Conservation (phyloP, 2,113 vertebrate genomes). For the Rhabdornis inornatus region DNA sequence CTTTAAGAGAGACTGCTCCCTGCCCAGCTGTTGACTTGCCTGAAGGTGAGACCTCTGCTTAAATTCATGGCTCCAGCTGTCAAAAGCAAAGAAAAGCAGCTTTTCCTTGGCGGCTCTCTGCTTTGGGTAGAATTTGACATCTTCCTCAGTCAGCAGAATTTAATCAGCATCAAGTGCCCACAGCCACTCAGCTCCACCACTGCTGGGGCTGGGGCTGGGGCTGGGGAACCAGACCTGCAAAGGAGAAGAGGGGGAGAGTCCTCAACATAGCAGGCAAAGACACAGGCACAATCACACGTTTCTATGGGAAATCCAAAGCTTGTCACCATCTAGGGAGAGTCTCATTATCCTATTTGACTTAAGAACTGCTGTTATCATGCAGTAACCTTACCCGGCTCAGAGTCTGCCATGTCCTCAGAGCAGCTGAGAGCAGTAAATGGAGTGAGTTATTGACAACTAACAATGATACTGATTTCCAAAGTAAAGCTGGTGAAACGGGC, state of each 20-base stretch:
- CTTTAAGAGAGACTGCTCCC: constrained; percentile 65
- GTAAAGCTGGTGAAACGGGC: not conserved
- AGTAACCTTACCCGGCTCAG: not conserved
- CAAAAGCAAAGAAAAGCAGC: constrained; percentile 77
- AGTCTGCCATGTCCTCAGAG: not conserved
- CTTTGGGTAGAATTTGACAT: constrained; percentile 78
- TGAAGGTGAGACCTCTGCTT: constrained; percentile 76
- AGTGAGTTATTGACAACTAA: constrained; percentile 23
- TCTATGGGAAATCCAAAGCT: constrained; percentile 23
- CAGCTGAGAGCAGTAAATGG: constrained; percentile 7
- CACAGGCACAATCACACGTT: not conserved
- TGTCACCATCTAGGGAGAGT: not conserved
- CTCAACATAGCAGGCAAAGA: not conserved
- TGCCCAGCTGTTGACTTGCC: constrained; percentile 72
- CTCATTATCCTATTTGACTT: constrained; percentile 27
- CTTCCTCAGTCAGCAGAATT: constrained; percentile 78
- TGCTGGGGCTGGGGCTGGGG: constrained; percentile 8
- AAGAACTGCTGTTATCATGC: constrained; percentile 16
- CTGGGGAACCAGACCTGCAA: not conserved
- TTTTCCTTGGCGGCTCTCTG: constrained; percentile 76
- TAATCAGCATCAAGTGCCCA: constrained; percentile 74
- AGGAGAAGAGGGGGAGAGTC: constrained; percentile 32
- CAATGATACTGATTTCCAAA: not conserved
- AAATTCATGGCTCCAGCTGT: constrained; percentile 78
- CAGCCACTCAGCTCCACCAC: constrained; percentile 64